Conservation (phyloP, 2,888 invertebrate species). For the Meteorus colon region DNA sequence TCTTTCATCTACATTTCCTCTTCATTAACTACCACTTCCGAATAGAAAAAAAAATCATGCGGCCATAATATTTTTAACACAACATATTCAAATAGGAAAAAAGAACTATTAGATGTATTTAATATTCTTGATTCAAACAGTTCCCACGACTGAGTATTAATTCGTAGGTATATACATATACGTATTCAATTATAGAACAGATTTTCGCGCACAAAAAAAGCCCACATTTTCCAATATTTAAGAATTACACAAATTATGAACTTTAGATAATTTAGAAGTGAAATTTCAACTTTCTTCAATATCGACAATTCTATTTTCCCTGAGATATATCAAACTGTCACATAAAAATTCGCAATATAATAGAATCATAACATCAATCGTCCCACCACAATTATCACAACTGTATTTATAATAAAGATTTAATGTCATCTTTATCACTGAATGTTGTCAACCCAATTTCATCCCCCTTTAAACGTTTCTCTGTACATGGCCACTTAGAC, state of each 20-base stretch:
- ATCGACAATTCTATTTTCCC: too few relatives aligned
- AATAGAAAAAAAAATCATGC: neutral
- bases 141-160: neutral
- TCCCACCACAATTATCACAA: neutral
- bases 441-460: conserved; percentile 50
- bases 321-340: neutral
- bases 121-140: neutral
- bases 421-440: neutral
- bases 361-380: neutral
- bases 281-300: too few relatives aligned
- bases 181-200: neutral
- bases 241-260: neutral
- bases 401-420: neutral
- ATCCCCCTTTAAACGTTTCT: conserved; percentile 50
- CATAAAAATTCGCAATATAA: neutral
- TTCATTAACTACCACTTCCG: conserved; percentile 3
- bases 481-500: conserved; percentile 43
- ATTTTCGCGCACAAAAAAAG: neutral
- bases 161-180: neutral
- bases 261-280: too few relatives aligned
- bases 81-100: neutral
- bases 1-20: conserved; percentile 36
- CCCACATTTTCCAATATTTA: neutral
- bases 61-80: too few relatives aligned
- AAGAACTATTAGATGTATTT: neutral